Evolutionary conservation across 2,888 invertebrate genomes (phyloP).

Genomic region (Bugulina stolonifera): DNA sequence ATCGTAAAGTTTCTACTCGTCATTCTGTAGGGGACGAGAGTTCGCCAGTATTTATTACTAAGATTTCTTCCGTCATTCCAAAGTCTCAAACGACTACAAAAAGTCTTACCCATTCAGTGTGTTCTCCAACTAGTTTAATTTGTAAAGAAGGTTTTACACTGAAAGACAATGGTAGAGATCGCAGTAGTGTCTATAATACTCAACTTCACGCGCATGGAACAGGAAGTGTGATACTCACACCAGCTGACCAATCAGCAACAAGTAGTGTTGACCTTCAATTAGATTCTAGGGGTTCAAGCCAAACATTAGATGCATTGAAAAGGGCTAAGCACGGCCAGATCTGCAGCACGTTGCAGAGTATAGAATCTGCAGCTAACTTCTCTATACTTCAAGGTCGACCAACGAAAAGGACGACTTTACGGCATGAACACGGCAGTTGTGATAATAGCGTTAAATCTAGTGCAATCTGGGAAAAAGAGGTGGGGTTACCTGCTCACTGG

Average conservation of each 20-base stretch:
- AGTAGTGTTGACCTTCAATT: neutral
- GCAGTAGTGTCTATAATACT: neutral
- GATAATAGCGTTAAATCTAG: neutral
- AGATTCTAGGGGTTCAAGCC: neutral
- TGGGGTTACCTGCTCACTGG: neutral
- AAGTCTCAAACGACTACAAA: neutral
- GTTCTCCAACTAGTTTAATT: neutral
- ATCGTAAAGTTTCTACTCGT: neutral
- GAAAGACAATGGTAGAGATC: neutral
- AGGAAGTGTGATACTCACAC: neutral
- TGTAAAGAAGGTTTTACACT: neutral
- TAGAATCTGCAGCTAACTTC: neutral
- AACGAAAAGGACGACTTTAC: neutral
- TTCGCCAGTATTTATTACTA: neutral
- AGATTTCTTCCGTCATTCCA: neutral
- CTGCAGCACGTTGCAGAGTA: neutral
- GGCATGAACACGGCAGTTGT: neutral
- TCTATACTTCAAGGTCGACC: neutral
- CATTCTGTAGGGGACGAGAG: neutral
- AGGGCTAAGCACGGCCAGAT: neutral
- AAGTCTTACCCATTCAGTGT: neutral
- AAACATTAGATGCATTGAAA: no score
- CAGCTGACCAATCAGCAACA: neutral
- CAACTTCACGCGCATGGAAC: neutral
- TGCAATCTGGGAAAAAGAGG: neutral